phyloP scores from a whole-genome alignment of 2,888 invertebrate genomes.

The Argynnis bischoffii region DNA sequence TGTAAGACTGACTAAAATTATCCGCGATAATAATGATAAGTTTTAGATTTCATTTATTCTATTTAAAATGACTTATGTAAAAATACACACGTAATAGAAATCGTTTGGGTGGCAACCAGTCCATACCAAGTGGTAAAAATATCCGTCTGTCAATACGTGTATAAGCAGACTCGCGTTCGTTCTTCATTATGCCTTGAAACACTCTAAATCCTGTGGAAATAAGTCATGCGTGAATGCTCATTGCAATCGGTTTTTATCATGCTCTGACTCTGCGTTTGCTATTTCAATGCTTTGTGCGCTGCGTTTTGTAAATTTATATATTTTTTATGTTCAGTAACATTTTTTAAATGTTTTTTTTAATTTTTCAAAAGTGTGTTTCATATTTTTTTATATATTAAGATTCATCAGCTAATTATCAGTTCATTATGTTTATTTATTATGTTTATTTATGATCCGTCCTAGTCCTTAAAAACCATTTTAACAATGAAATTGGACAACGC shows the following conservation, averaged over 20 bases:
- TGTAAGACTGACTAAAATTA: too few species aligned
- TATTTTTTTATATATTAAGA: too few species aligned
- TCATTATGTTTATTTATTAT: too few species aligned
- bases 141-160: constrained; percentile 7
- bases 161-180: constrained; percentile 15
- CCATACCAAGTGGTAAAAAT: constrained; percentile 2
- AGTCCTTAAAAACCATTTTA: too few species aligned
- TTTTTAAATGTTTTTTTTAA: not conserved
- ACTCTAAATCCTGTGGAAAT: constrained; percentile 15
- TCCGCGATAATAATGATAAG: too few species aligned
- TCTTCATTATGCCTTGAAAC: constrained; percentile 21
- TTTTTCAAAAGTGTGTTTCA: too few species aligned
- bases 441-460: too few species aligned
- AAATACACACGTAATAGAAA: not conserved
- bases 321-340: not conserved
- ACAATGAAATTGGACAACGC: too few species aligned
- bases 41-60: too few species aligned
- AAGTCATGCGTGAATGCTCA: constrained; percentile 21
- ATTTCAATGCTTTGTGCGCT: constrained; percentile 9
- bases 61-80: too few species aligned
- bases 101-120: not conserved
- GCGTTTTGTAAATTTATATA: constrained; percentile 5
- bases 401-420: too few species aligned
- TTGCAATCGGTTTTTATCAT: constrained; percentile 21
- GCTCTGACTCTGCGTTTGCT: constrained; percentile 3